Conservation (phyloP, 1,140 invertebrate species). For the Hycleus phaleratus region DNA sequence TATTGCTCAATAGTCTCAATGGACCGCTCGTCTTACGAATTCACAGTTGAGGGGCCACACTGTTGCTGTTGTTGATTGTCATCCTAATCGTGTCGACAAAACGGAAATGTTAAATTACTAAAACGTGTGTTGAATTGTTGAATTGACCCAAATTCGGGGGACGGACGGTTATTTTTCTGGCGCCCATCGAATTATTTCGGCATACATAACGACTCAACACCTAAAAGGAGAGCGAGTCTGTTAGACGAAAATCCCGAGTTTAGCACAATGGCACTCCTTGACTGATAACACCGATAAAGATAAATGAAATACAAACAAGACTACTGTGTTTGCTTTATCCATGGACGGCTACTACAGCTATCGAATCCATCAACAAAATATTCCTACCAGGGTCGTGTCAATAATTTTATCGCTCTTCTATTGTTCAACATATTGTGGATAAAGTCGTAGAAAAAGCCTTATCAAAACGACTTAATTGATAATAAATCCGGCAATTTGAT, state of each 20-base stretch:
- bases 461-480: no score
- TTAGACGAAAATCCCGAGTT: no score
- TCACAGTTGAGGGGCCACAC: not conserved
- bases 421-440: no score
- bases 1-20: no score
- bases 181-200: constrained; percentile 12
- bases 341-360: not conserved
- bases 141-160: constrained; percentile 10
- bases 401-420: no score
- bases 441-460: no score
- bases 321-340: constrained; percentile 8
- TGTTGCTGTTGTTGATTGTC: no score
- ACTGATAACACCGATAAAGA: constrained; percentile 12
- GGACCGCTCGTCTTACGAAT: not conserved
- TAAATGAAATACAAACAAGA: constrained; percentile 13
- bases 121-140: constrained; percentile 8
- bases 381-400: no score
- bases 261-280: constrained; percentile 10
- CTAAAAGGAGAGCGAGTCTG: no score
- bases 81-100: constrained; percentile 3
- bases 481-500: no score
- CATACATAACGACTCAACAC: not conserved
- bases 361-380: no score
- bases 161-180: not conserved
- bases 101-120: constrained; percentile 12